Evolutionary conservation across 1,140 invertebrate genomes (phyloP).

Genomic region (Goniozus legneri): DNA sequence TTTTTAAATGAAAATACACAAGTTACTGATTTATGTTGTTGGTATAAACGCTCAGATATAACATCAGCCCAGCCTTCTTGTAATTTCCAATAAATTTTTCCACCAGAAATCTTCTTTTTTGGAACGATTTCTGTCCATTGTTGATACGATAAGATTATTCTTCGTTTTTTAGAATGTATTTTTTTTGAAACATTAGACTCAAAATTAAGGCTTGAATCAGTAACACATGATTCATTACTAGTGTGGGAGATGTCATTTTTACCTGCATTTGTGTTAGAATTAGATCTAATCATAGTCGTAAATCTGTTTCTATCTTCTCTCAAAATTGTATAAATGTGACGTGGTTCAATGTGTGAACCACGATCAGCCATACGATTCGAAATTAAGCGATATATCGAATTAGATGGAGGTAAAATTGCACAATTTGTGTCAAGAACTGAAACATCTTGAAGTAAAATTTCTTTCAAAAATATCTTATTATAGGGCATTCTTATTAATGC

Average conservation of each 20-base stretch:
- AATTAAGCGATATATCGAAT: neutral
- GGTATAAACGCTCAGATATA: conserved; percentile 4
- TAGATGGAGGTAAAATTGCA: neutral
- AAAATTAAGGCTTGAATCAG: neutral
- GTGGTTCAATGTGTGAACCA: neutral
- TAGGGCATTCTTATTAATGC: too few relatives aligned
- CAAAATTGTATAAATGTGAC: neutral
- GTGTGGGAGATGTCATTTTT: neutral
- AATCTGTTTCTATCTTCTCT: neutral
- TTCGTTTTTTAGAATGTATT: neutral
- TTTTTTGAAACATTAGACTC: neutral
- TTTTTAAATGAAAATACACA: conserved; percentile 10
- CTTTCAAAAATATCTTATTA: neutral
- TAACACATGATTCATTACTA: neutral
- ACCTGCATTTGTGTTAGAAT: neutral
- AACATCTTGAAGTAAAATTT: neutral
- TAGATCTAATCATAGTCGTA: neutral
- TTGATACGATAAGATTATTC: neutral
- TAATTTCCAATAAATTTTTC: conserved; percentile 9
- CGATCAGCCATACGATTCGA: neutral
- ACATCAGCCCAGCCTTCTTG: conserved; percentile 7
- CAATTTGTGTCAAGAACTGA: neutral
- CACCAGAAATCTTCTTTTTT: conserved; percentile 8
- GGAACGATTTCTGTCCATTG: neutral
- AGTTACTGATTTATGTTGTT: conserved; percentile 8